Conservation (phyloP, 1,140 invertebrate species). For the Drosophila teissieri region DNA sequence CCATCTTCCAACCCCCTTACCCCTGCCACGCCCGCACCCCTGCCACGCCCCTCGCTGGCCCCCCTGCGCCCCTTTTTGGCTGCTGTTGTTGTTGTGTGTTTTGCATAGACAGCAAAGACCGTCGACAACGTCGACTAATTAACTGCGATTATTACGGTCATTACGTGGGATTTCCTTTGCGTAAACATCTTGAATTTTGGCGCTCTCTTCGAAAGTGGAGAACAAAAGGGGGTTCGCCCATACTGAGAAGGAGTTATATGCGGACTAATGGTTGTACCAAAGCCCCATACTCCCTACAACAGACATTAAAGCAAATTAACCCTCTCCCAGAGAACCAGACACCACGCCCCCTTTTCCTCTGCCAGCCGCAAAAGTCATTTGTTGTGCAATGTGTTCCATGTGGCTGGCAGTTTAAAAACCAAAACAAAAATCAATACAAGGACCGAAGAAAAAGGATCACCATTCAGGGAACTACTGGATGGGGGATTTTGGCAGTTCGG, state of each 20-base stretch:
- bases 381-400: conserved; percentile 82
- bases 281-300: neutral
- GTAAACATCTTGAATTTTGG: conserved; percentile 85
- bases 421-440: conserved; percentile 79
- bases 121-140: conserved; percentile 84
- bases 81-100: conserved; percentile 64
- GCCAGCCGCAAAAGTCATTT: conserved; percentile 76
- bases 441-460: conserved; percentile 22
- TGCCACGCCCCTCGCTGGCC: neutral
- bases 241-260: conserved; percentile 59
- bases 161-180: conserved; percentile 85
- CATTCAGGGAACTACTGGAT: neutral
- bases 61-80: conserved; percentile 24
- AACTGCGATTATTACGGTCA: conserved; percentile 85
- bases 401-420: conserved; percentile 81
- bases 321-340: conserved; percentile 46
- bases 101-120: conserved; percentile 77
- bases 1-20: conserved; percentile 3
- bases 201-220: conserved; percentile 40
- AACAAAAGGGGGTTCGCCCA: neutral
- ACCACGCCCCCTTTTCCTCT: no score
- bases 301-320: conserved; percentile 84
- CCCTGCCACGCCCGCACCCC: neutral
- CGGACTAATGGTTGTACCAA: conserved; percentile 64
- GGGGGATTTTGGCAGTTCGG: neutral